A percentile compares a stretch with the other conserved stretches of the same genome.
These are phyloP conservation scores for Dicycla oo DNA, from an alignment of 2,888 invertebrate species.

Conservation along the genomic window DNA sequence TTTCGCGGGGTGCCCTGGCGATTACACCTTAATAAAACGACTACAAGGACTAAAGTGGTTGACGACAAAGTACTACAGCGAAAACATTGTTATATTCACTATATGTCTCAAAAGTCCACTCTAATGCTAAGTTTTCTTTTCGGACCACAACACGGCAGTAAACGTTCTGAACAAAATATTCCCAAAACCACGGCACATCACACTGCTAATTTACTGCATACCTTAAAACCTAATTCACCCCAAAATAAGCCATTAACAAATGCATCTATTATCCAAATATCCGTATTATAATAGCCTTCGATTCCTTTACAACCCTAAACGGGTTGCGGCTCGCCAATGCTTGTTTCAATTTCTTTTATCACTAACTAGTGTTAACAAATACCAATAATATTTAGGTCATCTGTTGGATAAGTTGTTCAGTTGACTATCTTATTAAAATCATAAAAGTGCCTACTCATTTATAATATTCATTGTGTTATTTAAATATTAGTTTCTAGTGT, in stretches of 20 bases:
- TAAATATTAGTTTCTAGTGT: too few species aligned
- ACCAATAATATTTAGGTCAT: too few species aligned
- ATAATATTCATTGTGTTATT: too few species aligned
- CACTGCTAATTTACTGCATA: neutral
- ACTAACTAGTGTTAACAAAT: neutral
- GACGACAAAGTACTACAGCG: too few species aligned
- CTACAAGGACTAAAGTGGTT: too few species aligned
- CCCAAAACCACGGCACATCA: neutral
- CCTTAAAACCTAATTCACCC: neutral
- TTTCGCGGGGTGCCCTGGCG: too few species aligned
- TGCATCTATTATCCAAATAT: conserved; percentile 18
- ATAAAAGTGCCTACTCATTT: too few species aligned
- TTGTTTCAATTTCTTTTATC: neutral
- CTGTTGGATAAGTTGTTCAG: too few species aligned
- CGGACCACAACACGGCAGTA: neutral
- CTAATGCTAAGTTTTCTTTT: neutral
- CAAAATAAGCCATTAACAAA: conserved; percentile 32
- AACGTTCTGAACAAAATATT: neutral
- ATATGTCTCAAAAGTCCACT: neutral
- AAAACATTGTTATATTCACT: too few species aligned
- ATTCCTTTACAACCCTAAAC: neutral
- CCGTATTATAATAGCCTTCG: neutral
- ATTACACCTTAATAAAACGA: too few species aligned
- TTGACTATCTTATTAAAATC: too few species aligned
- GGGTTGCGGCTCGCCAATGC: neutral